phyloP scores from a whole-genome alignment of 37 sponge, comb jelly and placozoan genomes.

The Haliclona indistincta region DNA sequence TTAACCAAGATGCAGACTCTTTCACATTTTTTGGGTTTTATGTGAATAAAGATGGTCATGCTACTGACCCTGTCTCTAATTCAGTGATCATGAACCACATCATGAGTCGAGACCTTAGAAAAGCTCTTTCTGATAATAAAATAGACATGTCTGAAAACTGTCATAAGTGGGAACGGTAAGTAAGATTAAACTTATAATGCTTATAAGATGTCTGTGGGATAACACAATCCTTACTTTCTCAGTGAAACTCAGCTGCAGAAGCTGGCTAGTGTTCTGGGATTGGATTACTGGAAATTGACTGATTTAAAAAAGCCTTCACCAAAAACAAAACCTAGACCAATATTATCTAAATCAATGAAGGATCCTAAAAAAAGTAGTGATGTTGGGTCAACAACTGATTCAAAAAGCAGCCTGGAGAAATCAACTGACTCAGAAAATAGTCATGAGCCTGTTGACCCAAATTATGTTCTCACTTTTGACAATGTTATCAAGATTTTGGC shows the following conservation, averaged over 20 bases:
- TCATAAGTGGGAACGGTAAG: constrained; percentile 28
- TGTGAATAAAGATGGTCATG: constrained; percentile 43
- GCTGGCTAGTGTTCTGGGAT: constrained; percentile 59
- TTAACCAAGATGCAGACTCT: constrained; percentile 40
- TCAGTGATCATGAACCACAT: constrained; percentile 17
- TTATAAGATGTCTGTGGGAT: too few species aligned
- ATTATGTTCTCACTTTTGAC: constrained; percentile 39
- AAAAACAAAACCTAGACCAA: too few species aligned
- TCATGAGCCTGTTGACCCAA: too few species aligned
- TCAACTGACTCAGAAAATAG: too few species aligned
- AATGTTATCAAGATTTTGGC: constrained; percentile 42
- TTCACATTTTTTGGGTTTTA: constrained; percentile 72
- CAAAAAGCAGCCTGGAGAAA: too few species aligned
- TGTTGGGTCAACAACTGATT: too few species aligned
- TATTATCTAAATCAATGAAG: too few species aligned
- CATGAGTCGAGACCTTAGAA: constrained; percentile 39
- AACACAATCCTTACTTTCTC: too few species aligned
- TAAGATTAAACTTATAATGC: too few species aligned
- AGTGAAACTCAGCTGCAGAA: constrained; percentile 54
- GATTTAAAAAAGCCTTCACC: constrained; percentile 61
- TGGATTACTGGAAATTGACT: too few species aligned
- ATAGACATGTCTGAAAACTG: constrained; percentile 54
- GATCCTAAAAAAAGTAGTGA: too few species aligned
- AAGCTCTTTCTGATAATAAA: constrained; percentile 11
- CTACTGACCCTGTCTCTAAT: constrained; percentile 22